Evolutionary conservation across 2,888 invertebrate genomes (phyloP).

Genomic region (Busseola fusca): DNA sequence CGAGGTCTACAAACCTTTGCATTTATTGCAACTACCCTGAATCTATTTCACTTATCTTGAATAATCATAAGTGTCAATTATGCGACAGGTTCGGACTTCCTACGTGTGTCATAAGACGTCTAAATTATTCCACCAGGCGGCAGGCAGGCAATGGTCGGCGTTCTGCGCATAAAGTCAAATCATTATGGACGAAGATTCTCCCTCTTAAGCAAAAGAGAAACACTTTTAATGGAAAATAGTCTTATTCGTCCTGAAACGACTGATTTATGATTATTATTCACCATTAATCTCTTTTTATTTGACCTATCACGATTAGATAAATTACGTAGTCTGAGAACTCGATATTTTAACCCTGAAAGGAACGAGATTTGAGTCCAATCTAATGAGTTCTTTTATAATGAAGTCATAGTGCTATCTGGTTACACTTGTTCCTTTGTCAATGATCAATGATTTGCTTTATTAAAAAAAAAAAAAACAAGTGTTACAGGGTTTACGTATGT

Average conservation of each 20-base stretch:
- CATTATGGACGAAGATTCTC: conserved; percentile 18
- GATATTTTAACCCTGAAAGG: conserved; percentile 41
- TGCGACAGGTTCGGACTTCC: not conserved
- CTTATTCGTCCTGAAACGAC: not conserved
- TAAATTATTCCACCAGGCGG: conserved; percentile 17
- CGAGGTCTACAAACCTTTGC: not conserved
- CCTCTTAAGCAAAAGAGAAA: conserved; percentile 7
- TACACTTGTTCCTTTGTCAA: not conserved
- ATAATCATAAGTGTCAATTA: conserved; percentile 17
- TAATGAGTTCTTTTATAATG: conserved; percentile 24
- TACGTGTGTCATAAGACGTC: conserved; percentile 15
- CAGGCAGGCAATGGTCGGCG: conserved; percentile 2
- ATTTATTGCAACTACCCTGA: not conserved
- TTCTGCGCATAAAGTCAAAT: conserved; percentile 22
- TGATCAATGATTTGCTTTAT: not conserved
- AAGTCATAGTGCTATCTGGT: conserved; percentile 9
- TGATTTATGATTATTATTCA: conserved; percentile 29
- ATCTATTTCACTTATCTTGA: not conserved
- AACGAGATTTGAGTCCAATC: conserved; percentile 11
- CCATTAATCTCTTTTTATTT: conserved; percentile 23
- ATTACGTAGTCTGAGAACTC: conserved; percentile 27
- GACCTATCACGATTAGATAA: conserved; percentile 39
- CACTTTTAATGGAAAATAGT: conserved; percentile 29
- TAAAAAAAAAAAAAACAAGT: not conserved
- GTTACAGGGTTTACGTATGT: not conserved